A percentile compares a stretch with the other conserved stretches of the same genome.
Evolutionary conservation across 30 jellyfish, hydroid and myxozoan genomes (phyloP).

Genomic region (Clytia hemisphaerica): DNA sequence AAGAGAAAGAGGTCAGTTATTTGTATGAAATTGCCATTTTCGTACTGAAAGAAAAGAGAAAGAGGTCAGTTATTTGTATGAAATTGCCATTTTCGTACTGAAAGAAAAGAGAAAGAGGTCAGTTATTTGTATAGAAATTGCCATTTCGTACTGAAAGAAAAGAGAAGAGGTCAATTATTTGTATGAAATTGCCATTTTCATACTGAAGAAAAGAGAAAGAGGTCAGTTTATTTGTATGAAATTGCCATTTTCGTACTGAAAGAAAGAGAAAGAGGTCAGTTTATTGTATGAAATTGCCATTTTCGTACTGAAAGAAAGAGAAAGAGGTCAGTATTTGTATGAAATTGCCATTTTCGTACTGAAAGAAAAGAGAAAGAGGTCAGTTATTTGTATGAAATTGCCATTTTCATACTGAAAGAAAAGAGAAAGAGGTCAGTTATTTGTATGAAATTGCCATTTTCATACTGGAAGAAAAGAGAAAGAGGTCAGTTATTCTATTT

Average conservation of each 20-base stretch:
- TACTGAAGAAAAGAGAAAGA: slow-evolving; percentile 35
- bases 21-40: slow-evolving; percentile 52
- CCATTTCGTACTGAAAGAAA: slow-evolving; percentile 21
- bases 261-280: slow-evolving; percentile 67
- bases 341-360: slow-evolving; percentile 40
- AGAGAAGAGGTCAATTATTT: slow-evolving; percentile 73
- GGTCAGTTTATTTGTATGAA: slow-evolving; percentile 52
- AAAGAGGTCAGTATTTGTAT: too few relatives aligned
- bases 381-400: slow-evolving; percentile 52
- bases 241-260: slow-evolving; percentile 37
- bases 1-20: slow-evolving; percentile 60
- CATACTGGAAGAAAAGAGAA: background rate
- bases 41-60: slow-evolving; percentile 29
- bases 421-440: too few relatives aligned
- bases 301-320: slow-evolving; percentile 7
- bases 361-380: slow-evolving; percentile 42
- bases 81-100: slow-evolving; percentile 37
- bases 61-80: slow-evolving; percentile 63
- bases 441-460: too few relatives aligned
- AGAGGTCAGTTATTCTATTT: background rate
- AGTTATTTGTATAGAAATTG: slow-evolving; percentile 56
- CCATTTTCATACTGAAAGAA: slow-evolving; percentile 30
- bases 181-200: slow-evolving; percentile 44
- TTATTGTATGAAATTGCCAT: slow-evolving; percentile 63
- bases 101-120: slow-evolving; percentile 45